Conservation (phyloP, 2,113 vertebrate species). For the Tringa solitaria region DNA sequence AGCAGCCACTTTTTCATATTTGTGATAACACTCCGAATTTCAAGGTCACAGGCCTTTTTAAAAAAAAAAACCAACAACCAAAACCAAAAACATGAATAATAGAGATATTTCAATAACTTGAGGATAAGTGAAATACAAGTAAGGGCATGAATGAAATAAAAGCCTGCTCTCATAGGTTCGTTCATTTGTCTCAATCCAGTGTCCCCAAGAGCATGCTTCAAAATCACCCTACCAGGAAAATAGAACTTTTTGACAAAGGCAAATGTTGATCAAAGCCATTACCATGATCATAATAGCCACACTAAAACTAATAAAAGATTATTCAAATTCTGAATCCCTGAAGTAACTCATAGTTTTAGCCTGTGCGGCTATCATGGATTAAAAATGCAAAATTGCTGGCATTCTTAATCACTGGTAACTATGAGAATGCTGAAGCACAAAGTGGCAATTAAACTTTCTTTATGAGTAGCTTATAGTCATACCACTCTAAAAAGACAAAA, state of each 20-base stretch:
- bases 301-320: conserved; percentile 41
- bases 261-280: conserved; percentile 26
- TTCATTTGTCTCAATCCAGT: neutral
- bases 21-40: conserved; percentile 4
- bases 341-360: neutral
- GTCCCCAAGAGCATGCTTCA: neutral
- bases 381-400: neutral
- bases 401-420: neutral
- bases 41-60: conserved; percentile 16
- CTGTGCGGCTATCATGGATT: neutral
- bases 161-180: neutral
- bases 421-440: neutral
- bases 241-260: neutral
- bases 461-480: neutral
- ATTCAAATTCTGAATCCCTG: conserved; percentile 2
- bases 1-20: neutral
- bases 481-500: neutral
- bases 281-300: neutral
- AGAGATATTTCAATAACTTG: neutral
- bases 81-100: neutral
- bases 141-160: neutral
- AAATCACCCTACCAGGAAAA: conserved; percentile 2
- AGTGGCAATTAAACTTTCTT: conserved; percentile 17
- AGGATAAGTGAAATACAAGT: neutral
- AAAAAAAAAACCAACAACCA: too few species aligned